phyloP scores from a whole-genome alignment of 2,797 vertebrate genomes.

The Cossypha dichroa region DNA sequence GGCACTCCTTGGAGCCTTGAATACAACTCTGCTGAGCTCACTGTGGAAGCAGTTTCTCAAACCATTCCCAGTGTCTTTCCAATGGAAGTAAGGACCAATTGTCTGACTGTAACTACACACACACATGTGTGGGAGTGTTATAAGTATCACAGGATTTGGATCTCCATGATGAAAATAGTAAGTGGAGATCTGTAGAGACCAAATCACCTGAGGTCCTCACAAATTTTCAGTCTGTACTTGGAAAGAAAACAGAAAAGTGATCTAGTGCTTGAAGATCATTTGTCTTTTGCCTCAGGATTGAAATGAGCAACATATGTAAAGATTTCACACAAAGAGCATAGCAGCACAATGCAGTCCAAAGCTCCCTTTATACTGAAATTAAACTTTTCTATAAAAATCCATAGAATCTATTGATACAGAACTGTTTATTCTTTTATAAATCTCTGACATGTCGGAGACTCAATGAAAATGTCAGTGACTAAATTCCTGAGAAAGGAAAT shows the following conservation, averaged over 20 bases:
- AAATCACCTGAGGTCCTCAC: not conserved
- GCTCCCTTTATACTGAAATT: not conserved
- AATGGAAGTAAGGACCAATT: not conserved
- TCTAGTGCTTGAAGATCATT: not conserved
- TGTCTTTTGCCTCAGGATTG: not conserved
- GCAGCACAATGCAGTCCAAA: not conserved
- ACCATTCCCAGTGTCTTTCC: not conserved
- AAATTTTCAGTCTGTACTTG: not conserved
- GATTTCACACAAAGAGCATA: not conserved
- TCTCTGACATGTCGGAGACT: not conserved
- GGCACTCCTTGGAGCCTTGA: fast-evolving
- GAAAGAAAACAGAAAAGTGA: not conserved
- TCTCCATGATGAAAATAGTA: not conserved
- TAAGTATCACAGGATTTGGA: not conserved
- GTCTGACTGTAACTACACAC: not conserved
- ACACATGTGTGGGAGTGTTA: not conserved
- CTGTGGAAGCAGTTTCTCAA: not conserved
- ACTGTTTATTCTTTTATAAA: not conserved
- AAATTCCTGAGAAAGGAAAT: not conserved
- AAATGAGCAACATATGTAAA: not conserved
- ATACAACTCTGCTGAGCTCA: not conserved
- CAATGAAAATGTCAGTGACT: not conserved
- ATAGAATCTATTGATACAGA: not conserved
- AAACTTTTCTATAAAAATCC: not conserved
- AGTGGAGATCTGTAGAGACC: not conserved